Evolutionary conservation across 2,797 vertebrate species (phyloP).

Genomic region (Cirrhinus mrigala): DNA sequence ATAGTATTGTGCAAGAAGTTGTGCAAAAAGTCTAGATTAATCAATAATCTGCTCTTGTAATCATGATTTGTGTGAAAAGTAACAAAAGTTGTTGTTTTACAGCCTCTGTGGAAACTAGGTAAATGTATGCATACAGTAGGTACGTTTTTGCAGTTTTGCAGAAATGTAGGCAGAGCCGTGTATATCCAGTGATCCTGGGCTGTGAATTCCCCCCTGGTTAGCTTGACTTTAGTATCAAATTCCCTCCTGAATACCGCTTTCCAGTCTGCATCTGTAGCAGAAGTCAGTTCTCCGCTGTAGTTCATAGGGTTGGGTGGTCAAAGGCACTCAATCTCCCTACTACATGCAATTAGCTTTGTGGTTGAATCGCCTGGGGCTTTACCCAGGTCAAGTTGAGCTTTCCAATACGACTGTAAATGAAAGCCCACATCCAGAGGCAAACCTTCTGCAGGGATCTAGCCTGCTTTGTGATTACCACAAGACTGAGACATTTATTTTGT

Average conservation of each 20-base stretch:
- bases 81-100: not conserved
- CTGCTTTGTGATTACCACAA: not conserved
- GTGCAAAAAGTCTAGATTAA: not conserved
- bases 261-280: not conserved
- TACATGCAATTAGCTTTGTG: slow-evolving; percentile 41
- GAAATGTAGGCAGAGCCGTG: not conserved
- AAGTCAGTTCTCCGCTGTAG: slow-evolving; percentile 4
- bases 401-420: not conserved
- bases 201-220: not conserved
- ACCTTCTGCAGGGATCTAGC: not conserved
- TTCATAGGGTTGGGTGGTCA: slow-evolving; percentile 29
- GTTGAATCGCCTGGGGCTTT: slow-evolving; percentile 26
- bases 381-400: slow-evolving; percentile 25
- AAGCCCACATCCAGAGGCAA: not conserved
- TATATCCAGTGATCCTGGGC: not conserved
- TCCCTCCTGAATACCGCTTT: not conserved
- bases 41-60: not conserved
- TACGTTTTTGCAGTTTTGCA: not conserved
- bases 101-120: not conserved
- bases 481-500: slow-evolving; percentile 14
- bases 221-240: not conserved
- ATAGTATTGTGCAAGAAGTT: not conserved
- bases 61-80: not conserved
- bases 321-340: slow-evolving; percentile 36
- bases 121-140: not conserved